Evolutionary conservation across 2,888 invertebrate genomes (phyloP), one percentile per base, ranked within the genome.

Genomic region (Aleiodes leptofemur): DNA sequence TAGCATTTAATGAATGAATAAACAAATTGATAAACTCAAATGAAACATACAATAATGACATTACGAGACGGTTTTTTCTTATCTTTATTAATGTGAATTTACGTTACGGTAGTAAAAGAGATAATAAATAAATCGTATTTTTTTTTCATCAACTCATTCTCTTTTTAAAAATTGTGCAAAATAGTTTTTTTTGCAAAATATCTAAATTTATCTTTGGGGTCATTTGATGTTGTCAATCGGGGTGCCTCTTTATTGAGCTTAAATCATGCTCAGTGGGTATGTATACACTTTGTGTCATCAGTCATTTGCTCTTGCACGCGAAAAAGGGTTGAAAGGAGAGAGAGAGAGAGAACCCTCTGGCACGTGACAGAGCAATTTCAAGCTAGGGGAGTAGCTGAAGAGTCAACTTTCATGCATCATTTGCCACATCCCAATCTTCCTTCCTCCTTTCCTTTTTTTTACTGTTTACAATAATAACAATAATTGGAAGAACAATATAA

Each of bases 211-310:
- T 43, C 11, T 48, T 23, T 64, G 64, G 8, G 43, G 64, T 23
- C 16, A 64, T 64, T 64, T 48, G 7, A 48, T 13, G 64, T 48
- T 64, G 64, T 48, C 48, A 64, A n/a, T 38, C n/a, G 38, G 34
- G 59, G 23, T 4, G 4, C 59, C 59, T 14, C 16, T 43, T 16
- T 23, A 64, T 9, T 64, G 64, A 64, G 48, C 48, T 48, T 23
- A 48, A 64, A 43, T 23, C 14, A 64, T 16, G 64, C 43, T 64
- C 59, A 59, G 59, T 64, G 43, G 50, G 59, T 59, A 61, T 50
- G 61, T 69, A 43, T 43, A 68, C 48, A 73, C 43, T 53, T 53
- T 69, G 69, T 69, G 74, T 74, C 69, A 74, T 74, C 74, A 74
- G 59, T 74, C 69, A 74, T 74, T 69, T 69, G 69, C 69, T 69